Evolutionary conservation across 2,113 vertebrate genomes (phyloP).

Genomic region (Phylloscopus whistleri): DNA sequence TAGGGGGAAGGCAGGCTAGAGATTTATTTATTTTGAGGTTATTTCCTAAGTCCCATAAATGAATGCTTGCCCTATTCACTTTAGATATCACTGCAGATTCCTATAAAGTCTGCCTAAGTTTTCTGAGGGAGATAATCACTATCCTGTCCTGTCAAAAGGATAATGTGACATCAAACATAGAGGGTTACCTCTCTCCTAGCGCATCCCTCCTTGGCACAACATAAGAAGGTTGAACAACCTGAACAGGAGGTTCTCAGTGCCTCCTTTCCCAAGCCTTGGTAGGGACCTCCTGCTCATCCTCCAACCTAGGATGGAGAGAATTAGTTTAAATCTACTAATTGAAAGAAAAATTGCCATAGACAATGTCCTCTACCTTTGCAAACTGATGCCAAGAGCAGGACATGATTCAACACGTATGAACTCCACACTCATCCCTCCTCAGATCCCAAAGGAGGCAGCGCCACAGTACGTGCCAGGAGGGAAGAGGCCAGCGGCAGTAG

Average conservation of each 20-base stretch:
- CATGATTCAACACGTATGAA: not conserved
- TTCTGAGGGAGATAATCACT: not conserved
- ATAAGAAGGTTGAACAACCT: not conserved
- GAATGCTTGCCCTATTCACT: not conserved
- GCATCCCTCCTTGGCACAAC: not conserved
- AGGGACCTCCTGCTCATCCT: not conserved
- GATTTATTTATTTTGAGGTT: not conserved
- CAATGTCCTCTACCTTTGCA: not conserved
- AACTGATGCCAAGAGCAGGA: not conserved
- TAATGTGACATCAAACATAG: not conserved
- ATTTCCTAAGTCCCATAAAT: not conserved
- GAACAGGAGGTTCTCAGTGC: not conserved
- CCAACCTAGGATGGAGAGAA: not conserved
- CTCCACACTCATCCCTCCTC: conserved; percentile 16
- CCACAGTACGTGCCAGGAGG: not conserved
- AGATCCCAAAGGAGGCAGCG: conserved; percentile 36
- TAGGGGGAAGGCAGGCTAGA: not conserved
- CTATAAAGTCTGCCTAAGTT: not conserved
- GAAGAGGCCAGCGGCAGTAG: not conserved
- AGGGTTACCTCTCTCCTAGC: not conserved
- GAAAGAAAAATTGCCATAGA: not conserved
- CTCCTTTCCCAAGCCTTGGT: not conserved
- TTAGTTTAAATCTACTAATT: not conserved
- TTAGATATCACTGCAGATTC: not conserved
- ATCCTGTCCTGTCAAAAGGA: not conserved